Base-by-base conservation (phyloP, 2,888 invertebrate species). In the Eupeodes latifasciatus region DNA sequence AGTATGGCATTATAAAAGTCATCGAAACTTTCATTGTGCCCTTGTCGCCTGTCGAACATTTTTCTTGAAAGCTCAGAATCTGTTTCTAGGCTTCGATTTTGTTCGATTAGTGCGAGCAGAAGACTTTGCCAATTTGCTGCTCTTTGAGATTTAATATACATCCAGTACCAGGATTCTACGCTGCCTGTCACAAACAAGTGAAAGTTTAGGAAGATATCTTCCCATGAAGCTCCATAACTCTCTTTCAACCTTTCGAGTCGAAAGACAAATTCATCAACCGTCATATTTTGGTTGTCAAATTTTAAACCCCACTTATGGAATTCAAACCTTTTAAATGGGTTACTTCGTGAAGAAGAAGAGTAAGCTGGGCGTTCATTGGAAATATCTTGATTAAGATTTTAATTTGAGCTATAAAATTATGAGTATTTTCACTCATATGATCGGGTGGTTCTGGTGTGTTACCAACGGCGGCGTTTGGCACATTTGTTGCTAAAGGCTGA, bases 191-290 rank as follows among this genome's bases (percentile, higher is more conserved):
- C n/a, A 53, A 53, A 53, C 51, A 53, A 12, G 51, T 53, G 51
- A 53, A 53, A 53, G 12, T 53, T 53, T 10, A 53, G 51, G 51
- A 53, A 53, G 51, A 53, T 53, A 53, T 53, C 51, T 53, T 53
- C 14, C 51, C 12, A 53, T 14, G 51, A 53, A 53, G 51, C 51
- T 53, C 51, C 51, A 53, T 53, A 12, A 53, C 12, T 12, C 51
- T 53, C 51, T 53, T 53, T 53, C 51, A 53, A 53, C 51, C 51
- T 53, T 10, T 53, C 12, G n/a, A 53, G 51, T 5, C 51, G 51
- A 53, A 53, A 53, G 51, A 53, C n/a, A 2, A 53, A 53, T 12
- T 53, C 51, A n/a, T 53, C 51, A n/a, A 53, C 51, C 12, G 51
- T 53, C 51, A 53, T 53, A 12, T 53, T 53, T 14, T 19, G 19